phyloP scores from a whole-genome alignment of 2,797 vertebrate species.

The Tragelaphus eurycerus region DNA sequence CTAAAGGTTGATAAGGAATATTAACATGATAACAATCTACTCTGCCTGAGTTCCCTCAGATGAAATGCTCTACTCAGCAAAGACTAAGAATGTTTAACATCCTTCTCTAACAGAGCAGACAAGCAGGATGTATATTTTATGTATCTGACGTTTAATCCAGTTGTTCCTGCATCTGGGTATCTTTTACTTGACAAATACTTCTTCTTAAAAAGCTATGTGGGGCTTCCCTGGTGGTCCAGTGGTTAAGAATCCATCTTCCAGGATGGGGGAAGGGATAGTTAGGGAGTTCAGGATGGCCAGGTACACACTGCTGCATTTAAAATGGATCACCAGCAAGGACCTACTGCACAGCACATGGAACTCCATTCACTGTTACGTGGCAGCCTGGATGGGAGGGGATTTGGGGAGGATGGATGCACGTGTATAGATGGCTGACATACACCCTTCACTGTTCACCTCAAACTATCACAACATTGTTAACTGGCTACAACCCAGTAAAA shows the following conservation, averaged over 20 bases:
- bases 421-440: not conserved
- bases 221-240: not conserved
- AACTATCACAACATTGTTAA: not conserved
- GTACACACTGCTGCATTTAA: not conserved
- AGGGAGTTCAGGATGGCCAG: not conserved
- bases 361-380: not conserved
- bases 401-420: not conserved
- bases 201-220: not conserved
- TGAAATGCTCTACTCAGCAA: not conserved
- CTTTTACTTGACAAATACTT: not conserved
- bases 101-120: not conserved
- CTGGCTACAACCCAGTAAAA: not conserved
- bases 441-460: not conserved
- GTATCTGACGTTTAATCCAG: rapidly evolving
- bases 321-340: not conserved
- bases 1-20: not conserved
- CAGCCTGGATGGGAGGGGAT: not conserved
- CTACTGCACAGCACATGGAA: not conserved
- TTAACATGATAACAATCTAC: rapidly evolving
- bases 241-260: not conserved
- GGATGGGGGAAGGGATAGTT: not conserved
- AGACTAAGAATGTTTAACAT: not conserved
- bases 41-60: not conserved
- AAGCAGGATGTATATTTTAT: rapidly evolving
- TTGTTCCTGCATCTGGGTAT: rapidly evolving